phyloP scores from a whole-genome alignment of 2,797 vertebrate species.

The Hemibagrus guttatus region DNA sequence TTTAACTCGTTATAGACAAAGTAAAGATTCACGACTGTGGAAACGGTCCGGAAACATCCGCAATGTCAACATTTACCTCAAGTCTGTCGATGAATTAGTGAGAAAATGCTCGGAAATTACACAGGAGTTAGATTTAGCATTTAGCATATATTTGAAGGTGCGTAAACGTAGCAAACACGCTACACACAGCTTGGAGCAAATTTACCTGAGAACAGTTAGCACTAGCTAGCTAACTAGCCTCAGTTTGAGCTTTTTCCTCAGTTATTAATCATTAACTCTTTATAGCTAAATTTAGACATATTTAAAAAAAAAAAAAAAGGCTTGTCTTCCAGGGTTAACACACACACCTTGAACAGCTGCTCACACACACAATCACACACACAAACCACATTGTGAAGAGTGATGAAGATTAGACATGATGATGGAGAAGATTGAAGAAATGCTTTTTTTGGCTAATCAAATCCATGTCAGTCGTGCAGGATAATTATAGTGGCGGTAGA shows the following conservation, averaged over 20 bases:
- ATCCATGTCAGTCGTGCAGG: not conserved
- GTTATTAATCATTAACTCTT: not conserved
- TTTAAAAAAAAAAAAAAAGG: not conserved
- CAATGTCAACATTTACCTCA: not conserved
- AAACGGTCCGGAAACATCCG: not conserved
- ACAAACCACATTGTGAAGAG: not conserved
- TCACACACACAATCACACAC: not conserved
- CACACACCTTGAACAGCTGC: too few relatives aligned
- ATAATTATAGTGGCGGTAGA: not conserved
- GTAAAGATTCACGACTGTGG: not conserved
- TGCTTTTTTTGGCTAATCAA: constrained; percentile 7
- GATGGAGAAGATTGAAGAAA: not conserved
- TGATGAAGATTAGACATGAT: constrained; percentile 10
- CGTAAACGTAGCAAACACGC: not conserved
- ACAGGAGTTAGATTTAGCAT: not conserved
- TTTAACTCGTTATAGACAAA: not conserved
- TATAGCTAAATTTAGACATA: not conserved
- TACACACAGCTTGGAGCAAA: not conserved
- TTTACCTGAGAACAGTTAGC: not conserved
- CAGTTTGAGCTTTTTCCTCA: not conserved
- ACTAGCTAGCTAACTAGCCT: not conserved
- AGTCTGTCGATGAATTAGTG: too few relatives aligned
- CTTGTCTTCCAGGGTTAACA: not conserved
- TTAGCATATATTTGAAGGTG: not conserved
- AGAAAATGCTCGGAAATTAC: not conserved